phyloP scores from a whole-genome alignment of 2,113 vertebrate species.

The Rhegmatorhina hoffmannsi region DNA sequence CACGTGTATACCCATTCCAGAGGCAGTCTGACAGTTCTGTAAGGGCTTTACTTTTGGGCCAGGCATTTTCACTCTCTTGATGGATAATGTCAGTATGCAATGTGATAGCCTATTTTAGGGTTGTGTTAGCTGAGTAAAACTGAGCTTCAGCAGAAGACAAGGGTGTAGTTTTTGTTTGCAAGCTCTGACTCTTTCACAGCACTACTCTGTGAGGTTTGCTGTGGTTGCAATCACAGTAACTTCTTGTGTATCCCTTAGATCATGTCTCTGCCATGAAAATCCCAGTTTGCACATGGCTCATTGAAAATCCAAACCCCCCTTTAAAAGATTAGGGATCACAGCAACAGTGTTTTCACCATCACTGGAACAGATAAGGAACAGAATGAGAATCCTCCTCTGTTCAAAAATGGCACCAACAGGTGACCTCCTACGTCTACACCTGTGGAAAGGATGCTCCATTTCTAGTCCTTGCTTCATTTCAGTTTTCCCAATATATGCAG shows the following conservation, averaged over 20 bases:
- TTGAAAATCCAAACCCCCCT: not conserved
- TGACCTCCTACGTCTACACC: not conserved
- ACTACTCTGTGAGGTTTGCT: not conserved
- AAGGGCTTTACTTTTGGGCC: not conserved
- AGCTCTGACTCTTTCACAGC: not conserved
- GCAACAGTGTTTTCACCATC: not conserved
- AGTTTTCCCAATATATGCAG: not conserved
- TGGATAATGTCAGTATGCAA: conserved; percentile 17
- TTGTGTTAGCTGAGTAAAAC: not conserved
- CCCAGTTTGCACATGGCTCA: not conserved
- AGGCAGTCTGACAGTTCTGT: not conserved
- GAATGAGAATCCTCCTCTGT: not conserved
- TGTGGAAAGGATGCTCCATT: not conserved
- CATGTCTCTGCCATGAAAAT: not conserved
- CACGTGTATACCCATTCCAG: not conserved
- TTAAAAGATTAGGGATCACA: not conserved
- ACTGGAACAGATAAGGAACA: not conserved
- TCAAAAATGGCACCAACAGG: not conserved
- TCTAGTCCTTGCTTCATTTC: not conserved
- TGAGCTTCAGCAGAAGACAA: not conserved
- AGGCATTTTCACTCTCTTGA: not conserved
- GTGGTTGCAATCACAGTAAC: accelerated
- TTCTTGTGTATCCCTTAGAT: not conserved
- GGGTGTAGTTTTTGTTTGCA: not conserved
- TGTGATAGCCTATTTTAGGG: not conserved